Percentiles rank a stretch among this genome's conserved stretches.
These are phyloP conservation scores for Thumatha senex DNA, from an alignment of 2,888 invertebrate genomes.

Conservation along the genomic window DNA sequence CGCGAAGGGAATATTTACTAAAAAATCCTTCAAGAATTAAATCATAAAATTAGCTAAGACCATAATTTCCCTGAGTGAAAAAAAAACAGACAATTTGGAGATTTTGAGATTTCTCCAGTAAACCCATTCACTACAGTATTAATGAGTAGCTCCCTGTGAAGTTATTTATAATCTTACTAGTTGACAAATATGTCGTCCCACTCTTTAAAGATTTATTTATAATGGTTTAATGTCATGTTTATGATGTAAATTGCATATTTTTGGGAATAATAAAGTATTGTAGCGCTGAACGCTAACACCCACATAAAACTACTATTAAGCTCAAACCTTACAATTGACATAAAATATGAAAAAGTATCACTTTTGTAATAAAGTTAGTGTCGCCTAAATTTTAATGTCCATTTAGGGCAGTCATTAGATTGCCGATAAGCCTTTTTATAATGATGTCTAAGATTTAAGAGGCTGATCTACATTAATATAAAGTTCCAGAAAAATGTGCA, in stretches of 20 bases:
- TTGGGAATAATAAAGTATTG: constrained; percentile 6
- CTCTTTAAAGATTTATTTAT: not conserved
- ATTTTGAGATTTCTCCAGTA: not conserved
- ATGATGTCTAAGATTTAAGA: constrained; percentile 51
- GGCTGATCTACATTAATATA: constrained; percentile 35
- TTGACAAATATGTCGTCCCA: constrained; percentile 19
- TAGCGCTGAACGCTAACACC: constrained; percentile 9
- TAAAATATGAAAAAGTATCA: constrained; percentile 16
- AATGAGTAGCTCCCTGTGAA: constrained; percentile 20
- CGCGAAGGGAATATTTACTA: too few species aligned
- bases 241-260: constrained; percentile 13
- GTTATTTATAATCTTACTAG: constrained; percentile 25
- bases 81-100: too few species aligned
- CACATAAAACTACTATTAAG: constrained; percentile 17
- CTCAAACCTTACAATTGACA: constrained; percentile 6
- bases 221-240: not conserved
- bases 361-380: constrained; percentile 2
- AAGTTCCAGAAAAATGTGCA: constrained; percentile 25
- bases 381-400: constrained; percentile 5
- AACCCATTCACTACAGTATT: constrained; percentile 28
- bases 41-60: too few species aligned
- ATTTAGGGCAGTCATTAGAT: constrained; percentile 3
- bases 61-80: too few species aligned
- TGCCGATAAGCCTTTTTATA: constrained; percentile 18
- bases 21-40: too few species aligned